Conservation (phyloP, 2,113 vertebrate genomes). For the Syrrhaptes paradoxus region DNA sequence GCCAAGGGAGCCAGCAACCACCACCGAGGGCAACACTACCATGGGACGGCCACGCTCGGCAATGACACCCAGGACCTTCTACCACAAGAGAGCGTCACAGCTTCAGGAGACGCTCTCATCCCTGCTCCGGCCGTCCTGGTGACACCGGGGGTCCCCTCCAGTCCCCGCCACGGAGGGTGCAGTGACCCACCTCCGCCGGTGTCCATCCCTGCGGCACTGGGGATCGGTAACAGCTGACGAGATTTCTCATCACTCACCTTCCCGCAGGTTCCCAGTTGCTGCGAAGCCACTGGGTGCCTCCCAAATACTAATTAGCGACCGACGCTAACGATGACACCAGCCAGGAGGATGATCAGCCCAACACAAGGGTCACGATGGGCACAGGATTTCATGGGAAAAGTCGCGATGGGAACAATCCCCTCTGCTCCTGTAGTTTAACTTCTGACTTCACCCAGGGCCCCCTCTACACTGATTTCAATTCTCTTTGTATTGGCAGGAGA, state of each 20-base stretch:
- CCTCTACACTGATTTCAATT: neutral
- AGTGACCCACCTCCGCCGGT: no score
- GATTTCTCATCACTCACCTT: accelerated
- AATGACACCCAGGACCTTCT: neutral
- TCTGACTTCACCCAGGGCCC: neutral
- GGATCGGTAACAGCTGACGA: neutral
- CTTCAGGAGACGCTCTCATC: accelerated
- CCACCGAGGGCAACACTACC: accelerated
- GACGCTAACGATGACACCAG: neutral
- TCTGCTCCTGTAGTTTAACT: neutral
- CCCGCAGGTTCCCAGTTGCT: accelerated
- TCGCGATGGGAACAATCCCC: neutral
- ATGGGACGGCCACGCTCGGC: accelerated
- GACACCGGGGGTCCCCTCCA: neutral
- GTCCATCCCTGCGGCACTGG: accelerated
- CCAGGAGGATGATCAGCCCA: neutral
- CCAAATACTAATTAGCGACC: neutral
- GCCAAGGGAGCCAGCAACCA: neutral
- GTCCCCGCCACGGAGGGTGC: accelerated
- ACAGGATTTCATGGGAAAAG: neutral
- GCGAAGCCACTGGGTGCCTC: neutral
- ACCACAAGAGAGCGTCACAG: accelerated
- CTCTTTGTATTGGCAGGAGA: neutral
- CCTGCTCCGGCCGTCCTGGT: accelerated
- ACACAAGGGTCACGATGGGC: neutral